Evolutionary conservation across 1,140 invertebrate genomes (phyloP).

Genomic region (Lordiphosa mommai): DNA sequence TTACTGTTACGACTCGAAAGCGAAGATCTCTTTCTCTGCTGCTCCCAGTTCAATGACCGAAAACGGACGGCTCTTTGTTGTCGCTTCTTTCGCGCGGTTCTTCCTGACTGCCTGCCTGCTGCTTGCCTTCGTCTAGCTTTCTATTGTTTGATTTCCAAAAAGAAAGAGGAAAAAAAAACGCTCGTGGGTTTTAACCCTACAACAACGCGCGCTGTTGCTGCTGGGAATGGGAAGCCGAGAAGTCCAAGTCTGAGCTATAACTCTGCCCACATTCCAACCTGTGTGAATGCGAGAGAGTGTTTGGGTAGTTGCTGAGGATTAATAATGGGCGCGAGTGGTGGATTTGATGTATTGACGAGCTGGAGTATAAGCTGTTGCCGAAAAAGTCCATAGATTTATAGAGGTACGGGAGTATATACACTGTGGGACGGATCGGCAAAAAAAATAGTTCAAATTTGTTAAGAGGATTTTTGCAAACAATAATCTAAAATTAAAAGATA

Average conservation of each 20-base stretch:
- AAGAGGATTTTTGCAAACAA: too few relatives aligned
- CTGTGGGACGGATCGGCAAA: too few relatives aligned
- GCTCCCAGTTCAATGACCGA: slow-evolving; percentile 62
- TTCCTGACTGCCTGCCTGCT: slow-evolving; percentile 65
- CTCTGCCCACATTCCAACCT: slow-evolving; percentile 51
- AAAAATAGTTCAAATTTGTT: too few relatives aligned
- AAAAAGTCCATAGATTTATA: slow-evolving; percentile 63
- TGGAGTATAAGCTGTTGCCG: slow-evolving; percentile 44
- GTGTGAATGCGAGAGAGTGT: slow-evolving; percentile 12
- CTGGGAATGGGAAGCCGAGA: slow-evolving; percentile 11
- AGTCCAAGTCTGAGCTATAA: slow-evolving; percentile 20
- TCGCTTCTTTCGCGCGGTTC: slow-evolving; percentile 69
- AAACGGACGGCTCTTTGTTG: slow-evolving; percentile 53
- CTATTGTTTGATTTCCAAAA: slow-evolving; percentile 75
- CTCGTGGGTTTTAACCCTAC: slow-evolving; percentile 72
- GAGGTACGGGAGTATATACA: too few relatives aligned
- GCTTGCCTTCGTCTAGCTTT: slow-evolving; percentile 68
- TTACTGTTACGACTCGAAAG: slow-evolving; percentile 48
- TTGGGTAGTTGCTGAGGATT: slow-evolving; percentile 52
- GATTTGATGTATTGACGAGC: slow-evolving; percentile 49
- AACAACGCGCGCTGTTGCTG: slow-evolving; percentile 10
- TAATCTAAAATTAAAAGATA: too few relatives aligned
- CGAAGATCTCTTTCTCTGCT: slow-evolving; percentile 43
- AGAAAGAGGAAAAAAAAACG: slow-evolving; percentile 40
- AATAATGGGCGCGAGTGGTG: slow-evolving; percentile 56